Evolutionary conservation across 2,113 vertebrate species (phyloP).

Genomic region (Lutjanus erythropterus): DNA sequence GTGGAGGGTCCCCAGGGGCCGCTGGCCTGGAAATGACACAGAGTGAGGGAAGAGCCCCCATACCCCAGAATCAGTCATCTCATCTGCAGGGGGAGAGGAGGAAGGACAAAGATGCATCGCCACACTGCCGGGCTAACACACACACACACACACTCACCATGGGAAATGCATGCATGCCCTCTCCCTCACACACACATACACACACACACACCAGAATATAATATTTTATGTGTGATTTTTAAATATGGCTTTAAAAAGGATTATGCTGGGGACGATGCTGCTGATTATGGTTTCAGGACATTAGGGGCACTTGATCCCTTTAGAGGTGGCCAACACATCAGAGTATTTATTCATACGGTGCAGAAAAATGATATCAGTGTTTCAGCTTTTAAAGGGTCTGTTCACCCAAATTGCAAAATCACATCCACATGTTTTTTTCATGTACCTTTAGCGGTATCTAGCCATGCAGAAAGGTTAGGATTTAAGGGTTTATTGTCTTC

Average conservation of each 20-base stretch:
- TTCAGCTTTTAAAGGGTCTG: slow-evolving; percentile 6
- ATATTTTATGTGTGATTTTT: slow-evolving; percentile 73
- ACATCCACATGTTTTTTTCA: neutral
- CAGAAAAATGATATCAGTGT: neutral
- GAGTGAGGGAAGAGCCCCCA: slow-evolving; percentile 84
- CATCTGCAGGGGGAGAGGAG: slow-evolving; percentile 75
- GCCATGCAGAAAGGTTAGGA: no score
- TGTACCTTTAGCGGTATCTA: neutral
- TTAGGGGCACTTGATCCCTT: slow-evolving; percentile 50
- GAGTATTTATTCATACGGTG: slow-evolving; percentile 26
- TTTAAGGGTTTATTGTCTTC: neutral
- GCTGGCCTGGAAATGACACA: slow-evolving; percentile 85
- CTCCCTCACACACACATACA: slow-evolving; percentile 12
- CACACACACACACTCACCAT: slow-evolving; percentile 34
- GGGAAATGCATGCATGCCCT: slow-evolving; percentile 44
- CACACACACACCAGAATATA: slow-evolving; percentile 34
- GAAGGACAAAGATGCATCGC: slow-evolving; percentile 75
- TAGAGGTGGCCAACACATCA: neutral
- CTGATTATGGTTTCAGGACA: slow-evolving; percentile 60
- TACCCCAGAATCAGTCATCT: slow-evolving; percentile 81
- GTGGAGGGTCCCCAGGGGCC: slow-evolving; percentile 56
- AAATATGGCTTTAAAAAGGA: slow-evolving; percentile 74
- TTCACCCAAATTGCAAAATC: neutral
- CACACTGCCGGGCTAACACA: slow-evolving; percentile 56
- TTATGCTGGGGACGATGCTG: slow-evolving; percentile 61